Evolutionary conservation across 2,113 vertebrate species (phyloP).

Genomic region (Zosterops borbonicus): DNA sequence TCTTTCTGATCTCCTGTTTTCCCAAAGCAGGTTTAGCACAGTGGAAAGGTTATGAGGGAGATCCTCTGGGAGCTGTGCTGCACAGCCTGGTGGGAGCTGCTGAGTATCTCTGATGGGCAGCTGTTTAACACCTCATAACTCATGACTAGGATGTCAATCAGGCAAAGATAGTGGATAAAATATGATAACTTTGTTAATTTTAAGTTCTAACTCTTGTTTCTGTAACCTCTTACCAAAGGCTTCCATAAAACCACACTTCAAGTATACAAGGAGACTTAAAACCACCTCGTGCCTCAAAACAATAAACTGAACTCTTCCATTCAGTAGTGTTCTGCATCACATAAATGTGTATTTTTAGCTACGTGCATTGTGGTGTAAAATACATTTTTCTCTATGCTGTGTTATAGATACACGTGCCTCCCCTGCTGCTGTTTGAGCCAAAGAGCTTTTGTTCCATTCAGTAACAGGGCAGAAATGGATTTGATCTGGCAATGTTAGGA

Average conservation of each 20-base stretch:
- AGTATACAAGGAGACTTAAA: neutral
- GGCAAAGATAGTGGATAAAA: neutral
- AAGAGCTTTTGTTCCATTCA: neutral
- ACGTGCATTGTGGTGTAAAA: neutral
- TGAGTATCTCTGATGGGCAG: neutral
- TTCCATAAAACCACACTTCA: neutral
- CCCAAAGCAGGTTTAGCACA: neutral
- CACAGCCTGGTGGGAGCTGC: neutral
- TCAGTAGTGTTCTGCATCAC: neutral
- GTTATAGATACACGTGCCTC: neutral
- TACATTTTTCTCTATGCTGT: neutral
- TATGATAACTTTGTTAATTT: neutral
- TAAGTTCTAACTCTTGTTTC: neutral
- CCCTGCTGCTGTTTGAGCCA: neutral
- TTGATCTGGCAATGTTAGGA: neutral
- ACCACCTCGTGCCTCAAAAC: neutral
- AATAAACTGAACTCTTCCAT: neutral
- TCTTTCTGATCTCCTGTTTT: neutral
- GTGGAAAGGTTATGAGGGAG: neutral
- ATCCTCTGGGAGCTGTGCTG: neutral
- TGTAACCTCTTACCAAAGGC: neutral
- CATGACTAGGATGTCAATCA: neutral
- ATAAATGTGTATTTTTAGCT: neutral
- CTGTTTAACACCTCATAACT: neutral
- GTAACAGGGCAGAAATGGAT: neutral